A percentile compares a stretch with the other conserved stretches of the same genome.
phyloP scores from a whole-genome alignment of 1,140 invertebrate species.

The Drosophila sproati region DNA sequence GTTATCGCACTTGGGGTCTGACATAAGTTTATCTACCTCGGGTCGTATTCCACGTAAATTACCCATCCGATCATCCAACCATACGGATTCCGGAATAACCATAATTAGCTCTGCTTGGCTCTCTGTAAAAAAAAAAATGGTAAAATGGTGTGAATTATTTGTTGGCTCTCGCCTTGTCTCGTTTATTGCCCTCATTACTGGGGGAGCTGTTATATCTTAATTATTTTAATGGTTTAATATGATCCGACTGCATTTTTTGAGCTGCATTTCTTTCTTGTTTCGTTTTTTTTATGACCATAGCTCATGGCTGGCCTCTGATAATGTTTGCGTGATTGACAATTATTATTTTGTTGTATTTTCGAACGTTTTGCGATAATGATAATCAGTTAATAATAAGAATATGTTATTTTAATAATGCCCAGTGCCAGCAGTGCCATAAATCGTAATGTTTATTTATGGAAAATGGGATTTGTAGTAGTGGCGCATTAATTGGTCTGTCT shows the following conservation, averaged over 20 bases:
- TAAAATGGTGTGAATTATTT: constrained; percentile 59
- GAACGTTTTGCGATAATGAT: constrained; percentile 39
- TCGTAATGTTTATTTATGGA: constrained; percentile 68
- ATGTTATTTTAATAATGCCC: constrained; percentile 49
- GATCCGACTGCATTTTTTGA: constrained; percentile 57
- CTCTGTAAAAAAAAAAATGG: not conserved
- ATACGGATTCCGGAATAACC: constrained; percentile 16
- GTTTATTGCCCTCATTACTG: constrained; percentile 55
- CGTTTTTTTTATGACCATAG: constrained; percentile 35
- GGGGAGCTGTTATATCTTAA: constrained; percentile 70
- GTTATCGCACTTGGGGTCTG: constrained; percentile 57
- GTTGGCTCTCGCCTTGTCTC: constrained; percentile 27
- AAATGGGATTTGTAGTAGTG: constrained; percentile 74
- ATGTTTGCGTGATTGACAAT: constrained; percentile 76
- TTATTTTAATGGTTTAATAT: constrained; percentile 80
- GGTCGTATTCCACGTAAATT: not conserved
- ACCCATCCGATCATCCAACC: not conserved
- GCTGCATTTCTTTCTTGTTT: constrained; percentile 15
- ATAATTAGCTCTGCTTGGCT: constrained; percentile 65
- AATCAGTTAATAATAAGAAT: constrained; percentile 65
- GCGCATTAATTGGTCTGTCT: constrained; percentile 55
- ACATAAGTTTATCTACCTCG: constrained; percentile 55
- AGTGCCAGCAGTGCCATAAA: constrained; percentile 55
- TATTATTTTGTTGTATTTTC: constrained; percentile 32
- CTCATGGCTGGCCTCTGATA: constrained; percentile 20